Conservation (phyloP, 2,888 invertebrate genomes). For the Orchestes rusci region DNA sequence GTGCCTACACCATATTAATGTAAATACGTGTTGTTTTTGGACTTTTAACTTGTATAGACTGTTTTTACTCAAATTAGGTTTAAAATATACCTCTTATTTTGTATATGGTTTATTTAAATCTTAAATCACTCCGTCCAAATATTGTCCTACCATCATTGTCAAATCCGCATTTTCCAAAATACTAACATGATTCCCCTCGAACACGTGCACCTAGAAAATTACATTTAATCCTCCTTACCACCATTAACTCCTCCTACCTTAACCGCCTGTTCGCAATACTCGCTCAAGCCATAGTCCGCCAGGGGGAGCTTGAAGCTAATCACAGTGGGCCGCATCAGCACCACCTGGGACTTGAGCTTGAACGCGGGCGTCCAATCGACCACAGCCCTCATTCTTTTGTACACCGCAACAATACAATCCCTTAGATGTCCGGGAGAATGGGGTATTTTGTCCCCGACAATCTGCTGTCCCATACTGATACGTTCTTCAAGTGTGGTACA, state of each 20-base stretch:
- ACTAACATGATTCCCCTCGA: conserved; percentile 65
- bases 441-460: conserved; percentile 2
- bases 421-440: conserved; percentile 14
- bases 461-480: conserved; percentile 11
- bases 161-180: conserved; percentile 55
- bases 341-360: conserved; percentile 29
- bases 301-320: conserved; percentile 33
- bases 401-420: conserved; percentile 17
- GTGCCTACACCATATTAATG: conserved; percentile 16
- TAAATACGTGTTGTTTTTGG: conserved; percentile 10
- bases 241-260: conserved; percentile 52
- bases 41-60: conserved; percentile 19
- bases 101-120: too few relatives aligned
- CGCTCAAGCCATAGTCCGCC: conserved; percentile 57
- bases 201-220: conserved; percentile 33
- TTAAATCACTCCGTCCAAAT: too few relatives aligned
- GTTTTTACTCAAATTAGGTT: conserved; percentile 21
- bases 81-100: too few relatives aligned
- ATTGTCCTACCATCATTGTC: conserved; percentile 9
- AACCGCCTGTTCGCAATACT: conserved; percentile 37
- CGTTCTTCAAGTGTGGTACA: conserved; percentile 48
- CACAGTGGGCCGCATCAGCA: conserved; percentile 26
- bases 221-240: too few relatives aligned
- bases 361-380: conserved; percentile 25
- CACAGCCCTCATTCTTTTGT: conserved; percentile 26